Evolutionary conservation across 2,888 invertebrate species (phyloP).

Genomic region (Andrena marginata): DNA sequence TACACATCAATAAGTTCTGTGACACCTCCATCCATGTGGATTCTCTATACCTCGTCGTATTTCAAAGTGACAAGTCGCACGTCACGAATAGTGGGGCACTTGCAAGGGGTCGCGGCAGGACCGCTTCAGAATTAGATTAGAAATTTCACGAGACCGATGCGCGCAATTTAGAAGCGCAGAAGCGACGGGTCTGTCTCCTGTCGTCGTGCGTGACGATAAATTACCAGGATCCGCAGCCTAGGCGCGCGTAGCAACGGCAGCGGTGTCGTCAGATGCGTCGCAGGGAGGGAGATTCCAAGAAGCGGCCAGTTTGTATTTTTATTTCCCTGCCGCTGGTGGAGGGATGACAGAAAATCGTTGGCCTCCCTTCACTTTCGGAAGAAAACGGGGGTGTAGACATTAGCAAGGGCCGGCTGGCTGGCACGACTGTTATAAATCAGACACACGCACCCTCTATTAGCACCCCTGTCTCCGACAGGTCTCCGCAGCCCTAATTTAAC

Average conservation of each 20-base stretch:
- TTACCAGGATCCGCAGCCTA: neutral
- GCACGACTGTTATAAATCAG: constrained; percentile 80
- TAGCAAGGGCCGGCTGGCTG: constrained; percentile 67
- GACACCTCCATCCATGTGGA: too few relatives aligned
- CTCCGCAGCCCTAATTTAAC: constrained; percentile 80
- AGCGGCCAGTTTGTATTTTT: constrained; percentile 64
- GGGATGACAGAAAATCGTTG: constrained; percentile 70
- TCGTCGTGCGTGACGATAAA: constrained; percentile 38
- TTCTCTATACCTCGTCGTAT: too few relatives aligned
- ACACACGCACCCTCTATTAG: constrained; percentile 82
- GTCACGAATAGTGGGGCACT: neutral
- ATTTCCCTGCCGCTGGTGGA: constrained; percentile 43
- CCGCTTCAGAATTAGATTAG: constrained; percentile 45
- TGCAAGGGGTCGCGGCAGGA: constrained; percentile 3
- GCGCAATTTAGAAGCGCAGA: constrained; percentile 20
- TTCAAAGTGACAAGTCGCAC: neutral
- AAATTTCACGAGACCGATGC: constrained; percentile 38
- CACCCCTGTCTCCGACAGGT: constrained; percentile 80
- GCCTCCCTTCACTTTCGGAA: constrained; percentile 56
- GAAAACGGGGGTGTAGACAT: constrained; percentile 63
- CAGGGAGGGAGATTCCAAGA: constrained; percentile 50
- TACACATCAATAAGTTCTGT: too few relatives aligned
- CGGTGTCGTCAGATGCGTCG: constrained; percentile 18
- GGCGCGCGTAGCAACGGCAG: constrained; percentile 2
- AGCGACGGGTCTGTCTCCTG: constrained; percentile 14